Evolutionary conservation across 2,113 vertebrate genomes (phyloP).

Genomic region (Entomyzon cyanotis): DNA sequence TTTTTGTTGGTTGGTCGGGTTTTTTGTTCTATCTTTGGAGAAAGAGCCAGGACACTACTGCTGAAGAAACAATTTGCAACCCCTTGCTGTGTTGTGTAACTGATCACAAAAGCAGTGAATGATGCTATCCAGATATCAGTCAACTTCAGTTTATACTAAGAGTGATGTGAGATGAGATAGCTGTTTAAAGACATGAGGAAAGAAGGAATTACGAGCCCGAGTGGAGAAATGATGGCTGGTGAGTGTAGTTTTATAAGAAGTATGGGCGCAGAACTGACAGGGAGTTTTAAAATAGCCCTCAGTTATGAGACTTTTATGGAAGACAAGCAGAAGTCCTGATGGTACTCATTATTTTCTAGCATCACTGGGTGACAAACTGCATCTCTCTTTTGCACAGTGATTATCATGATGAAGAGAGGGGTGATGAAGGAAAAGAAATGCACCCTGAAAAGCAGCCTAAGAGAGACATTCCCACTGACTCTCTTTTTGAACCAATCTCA

Average conservation of each 20-base stretch:
- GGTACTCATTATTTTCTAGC: background rate
- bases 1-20: background rate
- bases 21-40: background rate
- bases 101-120: background rate
- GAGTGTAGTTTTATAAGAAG: background rate
- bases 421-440: background rate
- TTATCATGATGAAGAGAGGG: background rate
- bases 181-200: background rate
- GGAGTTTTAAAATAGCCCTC: background rate
- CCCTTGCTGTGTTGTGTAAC: background rate
- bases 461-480: background rate
- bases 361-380: background rate
- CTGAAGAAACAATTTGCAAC: background rate
- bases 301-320: background rate
- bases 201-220: background rate
- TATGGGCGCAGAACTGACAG: background rate
- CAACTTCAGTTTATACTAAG: background rate
- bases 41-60: background rate
- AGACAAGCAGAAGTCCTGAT: conserved; percentile 1
- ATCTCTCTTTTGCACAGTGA: background rate
- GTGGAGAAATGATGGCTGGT: background rate
- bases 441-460: background rate
- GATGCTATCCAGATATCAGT: background rate
- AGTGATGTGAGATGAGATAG: background rate
- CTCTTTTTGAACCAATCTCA: background rate